phyloP scores from a whole-genome alignment of 92 coral and sea anemone genomes.

The Epizoanthus scotinus region DNA sequence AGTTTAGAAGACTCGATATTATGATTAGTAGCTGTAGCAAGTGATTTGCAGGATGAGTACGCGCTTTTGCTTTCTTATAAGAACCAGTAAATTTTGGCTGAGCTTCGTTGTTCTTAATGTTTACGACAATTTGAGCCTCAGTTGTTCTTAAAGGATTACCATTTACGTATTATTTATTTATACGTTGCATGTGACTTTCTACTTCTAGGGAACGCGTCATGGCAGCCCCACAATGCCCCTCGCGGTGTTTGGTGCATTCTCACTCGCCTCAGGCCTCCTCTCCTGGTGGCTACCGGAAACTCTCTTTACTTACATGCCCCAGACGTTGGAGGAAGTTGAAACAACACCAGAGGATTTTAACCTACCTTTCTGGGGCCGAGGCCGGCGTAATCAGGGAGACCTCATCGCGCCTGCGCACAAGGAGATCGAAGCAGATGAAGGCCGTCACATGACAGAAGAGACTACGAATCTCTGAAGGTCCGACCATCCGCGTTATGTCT shows the following conservation, averaged over 20 bases:
- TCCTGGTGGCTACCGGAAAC: conserved; percentile 39
- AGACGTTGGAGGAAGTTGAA: conserved; percentile 41
- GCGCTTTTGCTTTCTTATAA: no score
- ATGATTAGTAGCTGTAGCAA: no score
- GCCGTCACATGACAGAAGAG: not conserved
- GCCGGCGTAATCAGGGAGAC: not conserved
- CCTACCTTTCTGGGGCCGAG: conserved; percentile 33
- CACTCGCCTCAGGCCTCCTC: conserved; percentile 43
- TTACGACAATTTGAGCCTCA: no score
- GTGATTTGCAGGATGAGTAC: no score
- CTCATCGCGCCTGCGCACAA: not conserved
- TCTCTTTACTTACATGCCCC: conserved; percentile 40
- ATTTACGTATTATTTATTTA: no score
- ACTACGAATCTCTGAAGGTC: conserved; percentile 13
- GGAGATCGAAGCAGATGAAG: conserved; percentile 6
- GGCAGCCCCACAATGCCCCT: conserved; percentile 42
- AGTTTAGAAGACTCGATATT: no score
- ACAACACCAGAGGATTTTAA: conserved; percentile 20
- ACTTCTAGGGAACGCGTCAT: conserved; percentile 26
- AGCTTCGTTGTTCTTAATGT: no score
- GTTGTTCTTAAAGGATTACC: no score
- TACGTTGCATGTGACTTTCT: no score
- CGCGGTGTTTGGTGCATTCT: conserved; percentile 35
- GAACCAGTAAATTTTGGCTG: no score
- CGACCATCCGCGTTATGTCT: no score